These are phyloP conservation scores for Antennarius striatus DNA, from an alignment of 2,113 vertebrate genomes.

Conservation along the genomic window DNA sequence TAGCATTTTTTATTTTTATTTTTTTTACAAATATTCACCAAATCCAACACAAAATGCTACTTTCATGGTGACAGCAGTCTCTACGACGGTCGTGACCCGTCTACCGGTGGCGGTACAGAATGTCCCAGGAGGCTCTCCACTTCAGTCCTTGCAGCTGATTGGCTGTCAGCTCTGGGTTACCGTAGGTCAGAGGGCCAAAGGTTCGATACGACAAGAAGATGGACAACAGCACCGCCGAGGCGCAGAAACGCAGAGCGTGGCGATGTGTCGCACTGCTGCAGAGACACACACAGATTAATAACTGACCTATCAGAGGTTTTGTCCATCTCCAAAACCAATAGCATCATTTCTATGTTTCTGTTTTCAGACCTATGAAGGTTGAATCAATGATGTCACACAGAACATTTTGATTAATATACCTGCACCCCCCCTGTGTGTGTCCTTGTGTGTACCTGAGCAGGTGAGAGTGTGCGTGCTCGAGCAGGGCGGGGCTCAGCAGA, in stretches of 20 bases:
- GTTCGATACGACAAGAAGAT: constrained; percentile 55
- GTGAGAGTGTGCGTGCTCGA: constrained; percentile 67
- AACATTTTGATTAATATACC: too few species aligned
- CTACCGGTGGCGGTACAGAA: constrained; percentile 64
- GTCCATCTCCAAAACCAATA: too few species aligned
- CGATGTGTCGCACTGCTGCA: constrained; percentile 25
- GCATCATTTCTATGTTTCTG: too few species aligned
- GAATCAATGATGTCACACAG: too few species aligned
- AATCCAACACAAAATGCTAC: neutral
- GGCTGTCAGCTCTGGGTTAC: constrained; percentile 66
- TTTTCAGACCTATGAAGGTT: too few species aligned
- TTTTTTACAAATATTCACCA: too few species aligned
- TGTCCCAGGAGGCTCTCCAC: constrained; percentile 71
- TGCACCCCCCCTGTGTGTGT: neutral
- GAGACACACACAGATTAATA: constrained; percentile 5
- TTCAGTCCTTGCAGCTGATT: constrained; percentile 62
- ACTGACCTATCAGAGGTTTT: too few species aligned
- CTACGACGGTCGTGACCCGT: neutral
- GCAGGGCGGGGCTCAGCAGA: constrained; percentile 63
- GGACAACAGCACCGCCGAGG: neutral
- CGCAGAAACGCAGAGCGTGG: constrained; percentile 17
- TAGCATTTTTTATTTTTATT: too few species aligned
- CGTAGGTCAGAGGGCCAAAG: constrained; percentile 71
- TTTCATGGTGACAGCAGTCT: neutral
- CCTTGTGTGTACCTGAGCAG: constrained; percentile 69